A percentile compares a stretch with the other conserved stretches of the same genome.
phyloP scores from a whole-genome alignment of 2,797 vertebrate genomes.

The Pipistrellus kuhlii region DNA sequence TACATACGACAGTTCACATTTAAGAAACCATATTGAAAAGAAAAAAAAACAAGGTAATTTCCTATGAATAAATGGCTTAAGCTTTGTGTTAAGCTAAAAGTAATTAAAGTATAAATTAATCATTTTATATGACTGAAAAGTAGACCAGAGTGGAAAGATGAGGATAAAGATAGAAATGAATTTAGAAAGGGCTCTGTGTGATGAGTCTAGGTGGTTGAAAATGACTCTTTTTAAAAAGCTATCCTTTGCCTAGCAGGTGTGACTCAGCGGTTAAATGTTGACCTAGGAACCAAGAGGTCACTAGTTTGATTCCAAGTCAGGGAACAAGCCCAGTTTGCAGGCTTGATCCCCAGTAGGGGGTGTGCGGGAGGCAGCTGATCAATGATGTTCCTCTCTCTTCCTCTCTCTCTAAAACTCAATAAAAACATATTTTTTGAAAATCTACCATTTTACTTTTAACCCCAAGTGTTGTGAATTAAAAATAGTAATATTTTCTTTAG shows the following conservation, averaged over 20 bases:
- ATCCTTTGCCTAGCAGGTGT: neutral
- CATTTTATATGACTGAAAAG: slow-evolving; percentile 9
- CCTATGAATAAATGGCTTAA: neutral
- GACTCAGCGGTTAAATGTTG: too few relatives aligned
- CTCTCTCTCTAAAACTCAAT: too few relatives aligned
- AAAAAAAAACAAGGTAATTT: neutral
- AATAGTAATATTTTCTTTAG: neutral
- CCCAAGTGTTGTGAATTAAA: slow-evolving; percentile 24
- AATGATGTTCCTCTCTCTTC: too few relatives aligned
- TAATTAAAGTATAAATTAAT: neutral
- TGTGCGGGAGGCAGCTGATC: too few relatives aligned
- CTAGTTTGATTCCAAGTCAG: too few relatives aligned
- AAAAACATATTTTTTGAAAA: too few relatives aligned
- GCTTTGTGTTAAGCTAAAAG: neutral
- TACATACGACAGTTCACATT: neutral
- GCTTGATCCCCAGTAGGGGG: too few relatives aligned
- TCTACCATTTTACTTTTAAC: neutral
- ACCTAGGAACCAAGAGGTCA: too few relatives aligned
- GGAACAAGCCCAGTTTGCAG: too few relatives aligned
- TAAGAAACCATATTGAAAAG: neutral
- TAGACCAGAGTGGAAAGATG: neutral
- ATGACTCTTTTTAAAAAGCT: neutral
- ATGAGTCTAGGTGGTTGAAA: neutral
- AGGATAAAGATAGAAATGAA: neutral
- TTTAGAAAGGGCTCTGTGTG: neutral